These are phyloP conservation scores for Penaeus vannamei DNA, from an alignment of 1,140 invertebrate species.

Conservation along the genomic window DNA sequence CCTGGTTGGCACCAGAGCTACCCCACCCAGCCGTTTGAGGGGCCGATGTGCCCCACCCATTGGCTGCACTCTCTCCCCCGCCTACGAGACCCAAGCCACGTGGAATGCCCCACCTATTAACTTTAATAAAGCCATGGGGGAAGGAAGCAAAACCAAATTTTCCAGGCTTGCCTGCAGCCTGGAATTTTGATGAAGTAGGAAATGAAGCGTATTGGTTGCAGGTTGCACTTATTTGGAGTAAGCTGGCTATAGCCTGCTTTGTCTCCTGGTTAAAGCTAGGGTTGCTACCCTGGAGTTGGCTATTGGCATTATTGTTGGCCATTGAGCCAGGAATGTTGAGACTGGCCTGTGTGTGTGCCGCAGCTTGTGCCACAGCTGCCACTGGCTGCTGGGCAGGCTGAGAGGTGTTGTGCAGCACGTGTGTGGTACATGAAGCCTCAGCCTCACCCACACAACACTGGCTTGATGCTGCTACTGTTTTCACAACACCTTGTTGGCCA, in stretches of 20 bases:
- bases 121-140: constrained; percentile 53
- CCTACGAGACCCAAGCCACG: constrained; percentile 66
- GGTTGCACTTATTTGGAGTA: constrained; percentile 62
- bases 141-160: constrained; percentile 64
- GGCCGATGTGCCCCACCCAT: constrained; percentile 66
- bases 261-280: constrained; percentile 65
- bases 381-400: constrained; percentile 25
- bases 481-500: constrained; percentile 45
- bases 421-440: constrained; percentile 4
- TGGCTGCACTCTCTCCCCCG: constrained; percentile 67
- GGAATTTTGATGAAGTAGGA: constrained; percentile 63
- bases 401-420: constrained; percentile 39
- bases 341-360: constrained; percentile 58
- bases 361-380: constrained; percentile 44
- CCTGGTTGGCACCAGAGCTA: constrained; percentile 58
- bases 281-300: constrained; percentile 67
- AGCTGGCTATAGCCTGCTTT: constrained; percentile 43
- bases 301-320: constrained; percentile 53
- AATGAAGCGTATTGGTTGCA: constrained; percentile 68
- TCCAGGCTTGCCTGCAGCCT: constrained; percentile 65
- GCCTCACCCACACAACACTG: constrained; percentile 31
- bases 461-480: constrained; percentile 47
- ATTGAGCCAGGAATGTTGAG: constrained; percentile 65
- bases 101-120: constrained; percentile 68
- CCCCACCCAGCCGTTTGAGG: constrained; percentile 67